Conservation (phyloP, 2,888 invertebrate genomes). For the Spodoptera picta region DNA sequence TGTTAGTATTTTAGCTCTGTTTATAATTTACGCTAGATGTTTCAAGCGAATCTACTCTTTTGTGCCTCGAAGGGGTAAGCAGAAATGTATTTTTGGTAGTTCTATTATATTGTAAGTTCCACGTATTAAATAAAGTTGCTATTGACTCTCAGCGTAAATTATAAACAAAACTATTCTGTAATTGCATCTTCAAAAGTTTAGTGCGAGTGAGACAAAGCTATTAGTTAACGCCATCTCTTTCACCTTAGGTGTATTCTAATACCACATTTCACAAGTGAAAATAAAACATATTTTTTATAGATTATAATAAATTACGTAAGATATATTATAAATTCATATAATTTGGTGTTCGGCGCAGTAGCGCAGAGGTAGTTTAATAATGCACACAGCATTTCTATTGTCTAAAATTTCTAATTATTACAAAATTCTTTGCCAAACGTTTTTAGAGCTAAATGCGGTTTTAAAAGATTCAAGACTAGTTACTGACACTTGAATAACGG, state of each 20-base stretch:
- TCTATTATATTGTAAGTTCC: too few relatives aligned
- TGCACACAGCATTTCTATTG: constrained; percentile 41
- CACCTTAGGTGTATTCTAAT: background rate
- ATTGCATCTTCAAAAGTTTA: too few relatives aligned
- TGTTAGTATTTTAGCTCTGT: too few relatives aligned
- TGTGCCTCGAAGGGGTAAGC: too few relatives aligned
- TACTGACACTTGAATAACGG: constrained; percentile 8
- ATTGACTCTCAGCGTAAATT: too few relatives aligned
- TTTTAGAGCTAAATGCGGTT: constrained; percentile 26
- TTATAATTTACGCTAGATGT: too few relatives aligned
- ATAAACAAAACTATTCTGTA: too few relatives aligned
- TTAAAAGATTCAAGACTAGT: constrained; percentile 19
- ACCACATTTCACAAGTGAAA: constrained; percentile 14
- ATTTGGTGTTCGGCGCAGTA: constrained; percentile 61
- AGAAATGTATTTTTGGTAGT: too few relatives aligned
- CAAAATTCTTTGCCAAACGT: constrained; percentile 17
- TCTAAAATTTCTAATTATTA: constrained; percentile 32
- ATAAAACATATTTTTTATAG: constrained; percentile 29
- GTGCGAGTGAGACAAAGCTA: too few relatives aligned
- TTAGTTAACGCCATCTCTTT: too few relatives aligned
- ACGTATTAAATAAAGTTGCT: too few relatives aligned
- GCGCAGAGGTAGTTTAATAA: constrained; percentile 62
- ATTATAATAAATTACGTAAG: constrained; percentile 33
- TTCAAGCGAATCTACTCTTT: too few relatives aligned
- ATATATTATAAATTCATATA: constrained; percentile 55